A percentile compares a stretch with the other conserved stretches of the same genome.
Evolutionary conservation across 2,797 vertebrate species (phyloP).

Genomic region (Pseudopleuronectes americanus): DNA sequence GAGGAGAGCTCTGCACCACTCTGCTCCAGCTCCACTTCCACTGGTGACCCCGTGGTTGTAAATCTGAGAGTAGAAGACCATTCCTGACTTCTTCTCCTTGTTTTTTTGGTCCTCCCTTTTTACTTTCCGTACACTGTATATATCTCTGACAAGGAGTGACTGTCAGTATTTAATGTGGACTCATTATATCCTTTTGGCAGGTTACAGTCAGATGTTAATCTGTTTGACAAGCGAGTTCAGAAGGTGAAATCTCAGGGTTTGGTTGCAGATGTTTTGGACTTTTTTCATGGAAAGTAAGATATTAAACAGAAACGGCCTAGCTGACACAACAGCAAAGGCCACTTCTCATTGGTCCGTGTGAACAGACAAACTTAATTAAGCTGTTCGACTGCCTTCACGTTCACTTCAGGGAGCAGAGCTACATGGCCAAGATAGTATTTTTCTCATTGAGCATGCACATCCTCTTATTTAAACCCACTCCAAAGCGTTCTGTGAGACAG

Average conservation of each 20-base stretch:
- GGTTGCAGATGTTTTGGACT: constrained; percentile 47
- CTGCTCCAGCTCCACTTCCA: constrained; percentile 77
- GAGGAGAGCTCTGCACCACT: constrained; percentile 71
- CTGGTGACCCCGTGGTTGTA: constrained; percentile 72
- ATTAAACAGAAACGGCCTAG: constrained; percentile 31
- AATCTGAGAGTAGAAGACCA: constrained; percentile 65
- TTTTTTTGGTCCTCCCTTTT: neutral
- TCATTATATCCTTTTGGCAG: constrained; percentile 46
- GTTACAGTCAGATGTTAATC: constrained; percentile 29
- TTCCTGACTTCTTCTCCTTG: constrained; percentile 17
- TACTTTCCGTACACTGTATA: constrained; percentile 12
- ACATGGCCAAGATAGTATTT: constrained; percentile 18
- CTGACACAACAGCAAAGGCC: constrained; percentile 21
- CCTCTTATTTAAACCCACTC: constrained; percentile 46
- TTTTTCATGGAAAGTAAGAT: constrained; percentile 17
- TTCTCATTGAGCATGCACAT: constrained; percentile 41
- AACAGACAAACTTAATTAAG: constrained; percentile 37
- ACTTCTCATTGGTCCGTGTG: constrained; percentile 1
- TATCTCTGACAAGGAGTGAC: constrained; percentile 28
- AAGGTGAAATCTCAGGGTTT: constrained; percentile 32
- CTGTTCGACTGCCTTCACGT: constrained; percentile 11
- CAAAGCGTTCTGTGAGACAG: constrained; percentile 34
- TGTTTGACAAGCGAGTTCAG: constrained; percentile 41
- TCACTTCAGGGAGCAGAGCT: constrained; percentile 11
- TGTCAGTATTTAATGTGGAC: constrained; percentile 42